phyloP scores from a whole-genome alignment of 2,888 invertebrate species.

The Petrolisthes cinctipes region DNA sequence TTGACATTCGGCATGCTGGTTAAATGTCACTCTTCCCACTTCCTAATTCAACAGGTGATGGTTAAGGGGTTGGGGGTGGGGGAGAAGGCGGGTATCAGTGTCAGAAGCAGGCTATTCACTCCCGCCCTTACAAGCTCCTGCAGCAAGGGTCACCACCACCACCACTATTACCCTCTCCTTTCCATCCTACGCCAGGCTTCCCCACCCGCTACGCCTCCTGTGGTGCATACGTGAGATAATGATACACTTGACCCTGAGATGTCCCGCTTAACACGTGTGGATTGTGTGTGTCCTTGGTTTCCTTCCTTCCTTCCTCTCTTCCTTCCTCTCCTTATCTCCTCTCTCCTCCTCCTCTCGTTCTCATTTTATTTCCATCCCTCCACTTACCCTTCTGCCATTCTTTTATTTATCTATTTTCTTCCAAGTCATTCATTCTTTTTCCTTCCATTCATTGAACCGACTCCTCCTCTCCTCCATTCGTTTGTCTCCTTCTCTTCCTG shows the following conservation, averaged over 20 bases:
- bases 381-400: not conserved
- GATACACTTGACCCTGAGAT: slow-evolving; percentile 45
- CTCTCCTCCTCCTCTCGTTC: not conserved
- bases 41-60: slow-evolving; percentile 50
- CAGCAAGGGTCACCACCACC: not conserved
- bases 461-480: not conserved
- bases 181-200: not conserved
- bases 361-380: not conserved
- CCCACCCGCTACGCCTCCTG: not conserved
- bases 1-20: slow-evolving; percentile 16
- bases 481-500: not conserved
- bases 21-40: slow-evolving; percentile 42
- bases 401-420: not conserved
- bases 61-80: slow-evolving; percentile 8
- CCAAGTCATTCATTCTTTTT: not conserved
- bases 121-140: slow-evolving; percentile 2
- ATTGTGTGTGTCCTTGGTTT: not conserved
- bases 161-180: not conserved
- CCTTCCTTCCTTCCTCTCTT: not conserved
- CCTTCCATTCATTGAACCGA: not conserved
- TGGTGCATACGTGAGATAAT: slow-evolving; percentile 27
- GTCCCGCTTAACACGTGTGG: slow-evolving; percentile 5
- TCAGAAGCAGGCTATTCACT: slow-evolving; percentile 1
- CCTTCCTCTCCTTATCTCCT: not conserved
- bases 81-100: no score